phyloP scores from a whole-genome alignment of 2,888 invertebrate genomes.

The Oasisia sp. region DNA sequence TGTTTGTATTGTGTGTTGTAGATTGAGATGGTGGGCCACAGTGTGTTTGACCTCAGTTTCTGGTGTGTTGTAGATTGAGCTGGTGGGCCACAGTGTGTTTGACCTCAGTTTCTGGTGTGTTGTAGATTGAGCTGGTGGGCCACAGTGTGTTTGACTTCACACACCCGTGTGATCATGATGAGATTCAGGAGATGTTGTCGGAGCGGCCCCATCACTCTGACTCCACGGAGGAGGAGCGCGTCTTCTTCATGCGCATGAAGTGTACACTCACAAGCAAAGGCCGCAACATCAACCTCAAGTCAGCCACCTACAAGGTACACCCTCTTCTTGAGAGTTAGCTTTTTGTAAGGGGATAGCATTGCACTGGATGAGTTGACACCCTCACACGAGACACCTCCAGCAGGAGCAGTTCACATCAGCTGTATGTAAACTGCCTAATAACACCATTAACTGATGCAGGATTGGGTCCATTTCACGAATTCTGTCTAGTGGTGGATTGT shows the following conservation, averaged over 20 bases:
- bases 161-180: slow-evolving; percentile 95
- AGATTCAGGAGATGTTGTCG: slow-evolving; percentile 75
- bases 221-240: slow-evolving; percentile 27
- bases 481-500: no score
- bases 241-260: slow-evolving; percentile 83
- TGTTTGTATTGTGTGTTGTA: background rate
- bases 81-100: background rate
- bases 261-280: slow-evolving; percentile 95
- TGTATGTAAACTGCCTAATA: no score
- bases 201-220: slow-evolving; percentile 57
- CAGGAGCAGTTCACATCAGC: no score
- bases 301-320: slow-evolving; percentile 74
- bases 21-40: background rate
- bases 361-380: background rate
- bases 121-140: slow-evolving; percentile 94
- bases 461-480: no score
- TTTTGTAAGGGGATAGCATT: background rate
- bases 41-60: background rate
- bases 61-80: background rate
- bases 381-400: background rate
- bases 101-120: slow-evolving; percentile 38
- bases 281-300: slow-evolving; percentile 93
- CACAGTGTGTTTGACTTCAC: slow-evolving; percentile 93
- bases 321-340: background rate
- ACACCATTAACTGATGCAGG: no score